Base-by-base conservation (phyloP, 2,888 invertebrate genomes). In the Linhomoeus sp. region DNA sequence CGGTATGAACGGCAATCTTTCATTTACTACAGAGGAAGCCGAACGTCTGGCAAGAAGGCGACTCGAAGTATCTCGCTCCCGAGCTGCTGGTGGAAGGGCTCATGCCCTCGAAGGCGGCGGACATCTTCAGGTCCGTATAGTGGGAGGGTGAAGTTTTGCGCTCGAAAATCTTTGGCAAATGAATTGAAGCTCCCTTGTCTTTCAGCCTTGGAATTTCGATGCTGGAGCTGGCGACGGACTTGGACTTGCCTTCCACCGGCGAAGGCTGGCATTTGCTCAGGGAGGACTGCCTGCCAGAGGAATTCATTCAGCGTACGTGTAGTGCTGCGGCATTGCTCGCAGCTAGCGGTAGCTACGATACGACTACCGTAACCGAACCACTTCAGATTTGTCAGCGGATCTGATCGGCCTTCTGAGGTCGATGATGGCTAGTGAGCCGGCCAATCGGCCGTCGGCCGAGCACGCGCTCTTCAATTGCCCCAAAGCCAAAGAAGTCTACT, bases 61-160 rank as follows among this genome's bases (percentile, higher is more conserved):
- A 81, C 66, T 75, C 77, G 1, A 76, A 77, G 53, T 81, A 81
- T 63, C 67, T 81, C 55, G 79, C 81, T 0, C 74, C 76, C 25
- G 81, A 81, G 68, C 69, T 80, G 22, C 67, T 81, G 61, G 70
- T 75, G 51, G 49, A 47, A 14, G 51, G 75, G 74, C 20, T 5
- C 12, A 66, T 69, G 37, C 77, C 78, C 60, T 74, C 76, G 2
- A 75, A 76, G 55, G 74, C 77, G 22, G 79, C 78, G 23, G 81
- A 82, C 65, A 75, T 81, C 41, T 80, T 79, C 61, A 77, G 66
- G 65, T 65, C 52, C 12, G 19, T 14, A n/a, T 7, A 7, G 19
- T 38, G 19, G 15, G 15, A 38, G 12, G 7, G 12, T 12, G 38
- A 38, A 38, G 19, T 38, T 19, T n/a, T n/a, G 7, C 12, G 19